Percentiles rank a stretch among this genome's conserved stretches.
Conservation (phyloP, 2,797 vertebrate genomes). For the Phalanger gymnotis region DNA sequence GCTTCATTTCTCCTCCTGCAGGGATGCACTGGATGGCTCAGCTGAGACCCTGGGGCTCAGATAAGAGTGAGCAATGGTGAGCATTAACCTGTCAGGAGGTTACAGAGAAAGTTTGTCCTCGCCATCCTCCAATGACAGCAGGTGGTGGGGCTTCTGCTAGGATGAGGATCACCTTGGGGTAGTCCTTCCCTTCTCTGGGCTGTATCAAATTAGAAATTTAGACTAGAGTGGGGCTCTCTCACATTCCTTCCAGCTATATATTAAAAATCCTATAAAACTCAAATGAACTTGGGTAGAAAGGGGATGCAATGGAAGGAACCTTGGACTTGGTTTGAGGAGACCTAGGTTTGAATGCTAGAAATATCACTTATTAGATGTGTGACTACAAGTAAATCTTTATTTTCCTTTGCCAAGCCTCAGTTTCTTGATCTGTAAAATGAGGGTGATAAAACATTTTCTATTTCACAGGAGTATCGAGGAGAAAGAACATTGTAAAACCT, state of each 20-base stretch:
- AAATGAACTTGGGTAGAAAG: background rate
- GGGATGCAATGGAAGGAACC: background rate
- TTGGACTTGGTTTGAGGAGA: background rate
- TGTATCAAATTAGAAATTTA: background rate
- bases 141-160: background rate
- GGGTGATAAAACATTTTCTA: background rate
- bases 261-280: background rate
- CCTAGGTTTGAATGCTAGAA: background rate
- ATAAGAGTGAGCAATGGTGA: background rate
- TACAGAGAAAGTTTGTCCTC: background rate
- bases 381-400: background rate
- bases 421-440: background rate
- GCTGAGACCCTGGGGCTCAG: background rate
- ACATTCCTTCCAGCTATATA: background rate
- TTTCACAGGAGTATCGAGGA: background rate
- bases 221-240: background rate
- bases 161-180: background rate
- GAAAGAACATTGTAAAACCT: background rate
- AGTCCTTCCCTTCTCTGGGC: background rate
- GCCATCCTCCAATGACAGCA: background rate
- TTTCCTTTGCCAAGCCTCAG: background rate
- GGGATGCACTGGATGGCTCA: background rate
- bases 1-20: background rate
- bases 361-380: background rate
- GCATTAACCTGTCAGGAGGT: background rate